phyloP scores from a whole-genome alignment of 2,797 vertebrate genomes.

The Phyllotis vaccarum region DNA sequence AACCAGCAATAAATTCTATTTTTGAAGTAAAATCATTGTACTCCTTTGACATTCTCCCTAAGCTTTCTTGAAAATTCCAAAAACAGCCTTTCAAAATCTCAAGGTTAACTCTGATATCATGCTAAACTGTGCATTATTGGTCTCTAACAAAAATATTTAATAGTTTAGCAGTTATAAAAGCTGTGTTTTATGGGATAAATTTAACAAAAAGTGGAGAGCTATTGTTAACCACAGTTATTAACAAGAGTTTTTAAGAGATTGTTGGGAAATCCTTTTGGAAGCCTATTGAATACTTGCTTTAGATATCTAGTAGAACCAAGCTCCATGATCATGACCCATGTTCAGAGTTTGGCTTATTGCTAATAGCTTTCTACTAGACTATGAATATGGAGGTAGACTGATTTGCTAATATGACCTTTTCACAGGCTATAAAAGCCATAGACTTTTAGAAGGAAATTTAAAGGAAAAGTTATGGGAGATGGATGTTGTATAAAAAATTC shows the following conservation, averaged over 20 bases:
- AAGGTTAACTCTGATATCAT: neutral
- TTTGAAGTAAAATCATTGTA: neutral
- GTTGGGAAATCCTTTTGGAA: neutral
- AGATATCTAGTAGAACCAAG: neutral
- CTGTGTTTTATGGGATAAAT: neutral
- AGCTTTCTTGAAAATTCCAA: neutral
- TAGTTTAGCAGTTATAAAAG: neutral
- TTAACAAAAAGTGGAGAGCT: neutral
- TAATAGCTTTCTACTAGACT: neutral
- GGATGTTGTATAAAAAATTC: neutral
- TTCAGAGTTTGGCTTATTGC: neutral
- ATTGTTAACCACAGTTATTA: slow-evolving; percentile 2
- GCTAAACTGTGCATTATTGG: neutral
- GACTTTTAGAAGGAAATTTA: neutral
- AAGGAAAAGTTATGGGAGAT: neutral
- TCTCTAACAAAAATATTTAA: neutral
- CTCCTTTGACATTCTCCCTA: neutral
- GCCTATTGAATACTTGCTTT: neutral
- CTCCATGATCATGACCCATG: neutral
- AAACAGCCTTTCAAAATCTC: neutral
- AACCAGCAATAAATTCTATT: neutral
- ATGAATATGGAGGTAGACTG: neutral
- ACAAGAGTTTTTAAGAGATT: neutral
- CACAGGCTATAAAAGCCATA: neutral
- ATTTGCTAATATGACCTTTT: neutral